A percentile compares a stretch with the other conserved stretches of the same genome.
phyloP scores from a whole-genome alignment of 2,797 vertebrate species.

The Cephalopachus bancanus region DNA sequence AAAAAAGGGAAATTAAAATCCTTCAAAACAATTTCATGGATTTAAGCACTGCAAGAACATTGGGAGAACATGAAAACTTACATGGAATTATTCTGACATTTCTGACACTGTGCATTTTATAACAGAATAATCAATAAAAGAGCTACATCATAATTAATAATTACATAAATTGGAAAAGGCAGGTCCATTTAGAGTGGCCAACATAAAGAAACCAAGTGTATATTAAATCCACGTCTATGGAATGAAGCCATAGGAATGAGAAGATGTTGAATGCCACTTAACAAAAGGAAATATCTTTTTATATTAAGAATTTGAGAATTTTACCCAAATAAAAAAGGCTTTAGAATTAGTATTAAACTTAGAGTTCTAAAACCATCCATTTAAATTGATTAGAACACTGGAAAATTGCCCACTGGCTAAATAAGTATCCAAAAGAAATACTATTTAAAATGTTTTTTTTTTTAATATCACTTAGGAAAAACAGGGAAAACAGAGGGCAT shows the following conservation, averaged over 20 bases:
- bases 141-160: neutral
- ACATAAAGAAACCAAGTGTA: neutral
- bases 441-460: neutral
- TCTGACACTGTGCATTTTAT: slow-evolving; percentile 23
- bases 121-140: neutral
- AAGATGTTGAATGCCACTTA: neutral
- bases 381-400: slow-evolving; percentile 57
- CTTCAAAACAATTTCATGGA: slow-evolving; percentile 54
- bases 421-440: slow-evolving; percentile 60
- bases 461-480: slow-evolving; percentile 2
- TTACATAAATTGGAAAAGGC: neutral
- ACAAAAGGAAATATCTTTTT: slow-evolving; percentile 15
- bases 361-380: slow-evolving; percentile 32
- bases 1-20: neutral
- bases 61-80: neutral
- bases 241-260: neutral
- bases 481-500: neutral
- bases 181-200: neutral
- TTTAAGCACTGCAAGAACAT: slow-evolving; percentile 17
- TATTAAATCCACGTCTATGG: neutral
- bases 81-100: neutral
- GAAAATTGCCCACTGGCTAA: slow-evolving; percentile 27
- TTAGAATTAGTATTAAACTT: slow-evolving; percentile 43
- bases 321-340: slow-evolving; percentile 26
- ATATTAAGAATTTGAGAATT: neutral